Evolutionary conservation across 2,888 invertebrate genomes (phyloP).

Genomic region (Andrena trimmerana): DNA sequence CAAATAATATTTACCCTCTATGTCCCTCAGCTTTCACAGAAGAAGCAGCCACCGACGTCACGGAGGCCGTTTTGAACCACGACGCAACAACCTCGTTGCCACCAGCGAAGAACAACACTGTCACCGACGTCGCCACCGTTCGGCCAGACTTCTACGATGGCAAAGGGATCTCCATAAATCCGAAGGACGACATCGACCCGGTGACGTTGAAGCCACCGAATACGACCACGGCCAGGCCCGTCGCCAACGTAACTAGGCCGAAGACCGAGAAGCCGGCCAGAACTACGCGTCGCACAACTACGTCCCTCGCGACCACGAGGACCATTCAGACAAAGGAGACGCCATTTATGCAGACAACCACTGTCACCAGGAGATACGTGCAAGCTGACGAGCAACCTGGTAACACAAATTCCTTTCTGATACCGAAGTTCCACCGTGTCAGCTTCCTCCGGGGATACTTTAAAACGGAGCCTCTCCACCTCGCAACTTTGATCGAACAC

Average conservation of each 20-base stretch:
- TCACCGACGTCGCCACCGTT: slow-evolving; percentile 18
- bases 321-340: slow-evolving; percentile 50
- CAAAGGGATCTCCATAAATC: slow-evolving; percentile 68
- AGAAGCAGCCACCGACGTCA: background rate
- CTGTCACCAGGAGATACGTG: slow-evolving; percentile 21
- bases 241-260: slow-evolving; percentile 28
- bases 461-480: background rate
- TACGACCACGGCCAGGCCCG: slow-evolving; percentile 19
- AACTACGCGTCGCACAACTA: slow-evolving; percentile 59
- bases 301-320: slow-evolving; percentile 31
- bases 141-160: slow-evolving; percentile 6
- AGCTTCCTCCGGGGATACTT: background rate
- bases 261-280: slow-evolving; percentile 39
- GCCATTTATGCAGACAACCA: slow-evolving; percentile 38
- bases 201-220: slow-evolving; percentile 59
- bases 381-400: slow-evolving; percentile 42
- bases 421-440: background rate
- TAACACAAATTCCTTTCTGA: slow-evolving; percentile 41
- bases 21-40: slow-evolving; percentile 28
- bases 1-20: too few relatives aligned
- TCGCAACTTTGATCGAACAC: too few relatives aligned
- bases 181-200: slow-evolving; percentile 78
- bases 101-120: background rate
- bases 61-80: background rate
- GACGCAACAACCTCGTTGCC: background rate